Percentiles rank a stretch among this genome's conserved stretches.
These are phyloP conservation scores for Pollenia labialis DNA, from an alignment of 2,888 invertebrate species.

Conservation along the genomic window DNA sequence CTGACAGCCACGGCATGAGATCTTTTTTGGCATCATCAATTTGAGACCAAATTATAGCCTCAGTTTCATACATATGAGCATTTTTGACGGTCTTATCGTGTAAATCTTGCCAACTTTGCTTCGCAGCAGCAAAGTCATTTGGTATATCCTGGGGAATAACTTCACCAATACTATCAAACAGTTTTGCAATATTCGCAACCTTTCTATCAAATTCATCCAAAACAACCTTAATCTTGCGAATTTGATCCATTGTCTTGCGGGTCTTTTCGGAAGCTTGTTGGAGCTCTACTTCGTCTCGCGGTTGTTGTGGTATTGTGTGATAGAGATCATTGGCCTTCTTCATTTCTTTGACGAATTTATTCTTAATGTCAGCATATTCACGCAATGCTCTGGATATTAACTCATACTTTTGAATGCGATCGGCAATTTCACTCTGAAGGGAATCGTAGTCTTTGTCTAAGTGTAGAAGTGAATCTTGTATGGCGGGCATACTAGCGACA, in stretches of 20 bases:
- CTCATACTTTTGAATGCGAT: slow-evolving; percentile 90
- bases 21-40: slow-evolving; percentile 94
- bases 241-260: slow-evolving; percentile 89
- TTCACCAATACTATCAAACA: slow-evolving; percentile 84
- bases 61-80: slow-evolving; percentile 93
- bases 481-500: slow-evolving; percentile 90
- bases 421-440: slow-evolving; percentile 89
- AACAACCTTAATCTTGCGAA: slow-evolving; percentile 90
- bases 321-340: slow-evolving; percentile 88
- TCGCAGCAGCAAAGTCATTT: slow-evolving; percentile 85
- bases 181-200: slow-evolving; percentile 84
- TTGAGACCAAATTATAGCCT: slow-evolving; percentile 96
- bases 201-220: slow-evolving; percentile 92
- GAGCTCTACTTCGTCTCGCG: slow-evolving; percentile 90
- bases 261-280: slow-evolving; percentile 89
- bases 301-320: slow-evolving; percentile 87
- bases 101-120: slow-evolving; percentile 89
- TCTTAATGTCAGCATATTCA: slow-evolving; percentile 89
- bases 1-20: slow-evolving; percentile 92
- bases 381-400: slow-evolving; percentile 90
- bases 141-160: slow-evolving; percentile 85
- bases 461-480: slow-evolving; percentile 91
- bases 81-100: slow-evolving; percentile 90
- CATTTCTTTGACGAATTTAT: slow-evolving; percentile 89
- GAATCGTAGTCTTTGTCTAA: slow-evolving; percentile 93